Percentiles rank a stretch among this genome's conserved stretches.
phyloP scores from a whole-genome alignment of 2,797 vertebrate species.

The Cirrhinus molitorella region DNA sequence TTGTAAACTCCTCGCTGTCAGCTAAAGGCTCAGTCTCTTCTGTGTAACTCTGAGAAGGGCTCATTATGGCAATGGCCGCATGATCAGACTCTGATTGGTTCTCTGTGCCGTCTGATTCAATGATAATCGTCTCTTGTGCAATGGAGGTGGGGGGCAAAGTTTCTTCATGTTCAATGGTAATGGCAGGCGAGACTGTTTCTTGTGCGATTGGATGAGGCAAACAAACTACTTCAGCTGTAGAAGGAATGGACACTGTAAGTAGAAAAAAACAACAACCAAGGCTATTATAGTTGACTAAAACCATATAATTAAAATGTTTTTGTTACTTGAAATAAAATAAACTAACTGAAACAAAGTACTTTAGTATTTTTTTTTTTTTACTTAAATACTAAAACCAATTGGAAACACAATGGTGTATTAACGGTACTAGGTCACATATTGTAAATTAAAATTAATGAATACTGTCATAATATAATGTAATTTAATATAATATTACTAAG shows the following conservation, averaged over 20 bases:
- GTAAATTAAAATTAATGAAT: too few species aligned
- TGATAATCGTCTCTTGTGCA: constrained; percentile 57
- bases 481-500: too few species aligned
- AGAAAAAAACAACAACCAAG: neutral
- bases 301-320: neutral
- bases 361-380: too few species aligned
- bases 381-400: too few species aligned
- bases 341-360: too few species aligned
- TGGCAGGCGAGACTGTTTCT: constrained; percentile 25
- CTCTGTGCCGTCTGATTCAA: constrained; percentile 36
- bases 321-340: too few species aligned
- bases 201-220: constrained; percentile 41
- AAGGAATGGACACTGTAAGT: constrained; percentile 42
- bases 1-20: constrained; percentile 23
- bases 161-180: constrained; percentile 36
- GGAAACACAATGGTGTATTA: too few species aligned
- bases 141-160: constrained; percentile 44
- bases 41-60: constrained; percentile 44
- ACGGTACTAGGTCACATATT: too few species aligned
- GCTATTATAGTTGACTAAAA: neutral
- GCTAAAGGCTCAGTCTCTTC: constrained; percentile 31
- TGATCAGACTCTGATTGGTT: constrained; percentile 54
- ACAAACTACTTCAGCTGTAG: constrained; percentile 40
- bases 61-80: constrained; percentile 54
- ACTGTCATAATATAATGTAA: too few species aligned